Conservation (phyloP, 2,888 invertebrate species). For the Odontocerum albicorne region DNA sequence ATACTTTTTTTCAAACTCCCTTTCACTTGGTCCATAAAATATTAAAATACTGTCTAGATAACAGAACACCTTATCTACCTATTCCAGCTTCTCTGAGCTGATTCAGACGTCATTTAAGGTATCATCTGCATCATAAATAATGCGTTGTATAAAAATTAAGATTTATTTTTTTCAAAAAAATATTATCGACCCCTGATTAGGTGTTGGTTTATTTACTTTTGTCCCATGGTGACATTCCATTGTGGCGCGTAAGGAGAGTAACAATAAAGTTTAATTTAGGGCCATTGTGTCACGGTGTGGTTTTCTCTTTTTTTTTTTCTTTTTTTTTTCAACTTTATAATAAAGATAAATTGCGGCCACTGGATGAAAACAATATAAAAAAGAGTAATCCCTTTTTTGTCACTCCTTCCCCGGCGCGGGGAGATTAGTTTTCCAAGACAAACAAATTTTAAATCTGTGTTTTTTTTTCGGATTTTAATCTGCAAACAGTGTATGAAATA, state of each 20-base stretch:
- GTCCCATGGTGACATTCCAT: slow-evolving; percentile 23
- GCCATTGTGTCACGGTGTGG: slow-evolving; percentile 29
- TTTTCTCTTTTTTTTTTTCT: slow-evolving; percentile 13
- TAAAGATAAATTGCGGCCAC: slow-evolving; percentile 34
- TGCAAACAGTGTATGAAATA: too few relatives aligned
- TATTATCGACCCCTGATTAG: not conserved
- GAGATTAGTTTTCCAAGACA: slow-evolving; percentile 8
- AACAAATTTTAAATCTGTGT: slow-evolving; percentile 12
- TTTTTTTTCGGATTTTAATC: not conserved
- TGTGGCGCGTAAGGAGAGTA: slow-evolving; percentile 20
- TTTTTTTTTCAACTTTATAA: slow-evolving; percentile 28
- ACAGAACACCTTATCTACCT: too few relatives aligned
- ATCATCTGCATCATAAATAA: not conserved
- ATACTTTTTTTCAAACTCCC: too few relatives aligned
- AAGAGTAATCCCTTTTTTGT: slow-evolving; percentile 15
- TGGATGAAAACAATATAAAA: slow-evolving; percentile 20
- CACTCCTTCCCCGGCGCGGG: slow-evolving; percentile 3
- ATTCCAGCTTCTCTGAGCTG: too few relatives aligned
- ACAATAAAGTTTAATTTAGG: slow-evolving; percentile 36
- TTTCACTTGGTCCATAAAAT: too few relatives aligned
- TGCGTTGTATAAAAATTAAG: not conserved
- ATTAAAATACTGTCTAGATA: too few relatives aligned
- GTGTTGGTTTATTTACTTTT: slow-evolving; percentile 23
- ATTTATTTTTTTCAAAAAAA: slow-evolving; percentile 20
- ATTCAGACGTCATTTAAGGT: too few relatives aligned